Evolutionary conservation across 2,797 vertebrate genomes (phyloP), one percentile per base, ranked within the genome.

Genomic region (Zenarchopterus dispar): DNA sequence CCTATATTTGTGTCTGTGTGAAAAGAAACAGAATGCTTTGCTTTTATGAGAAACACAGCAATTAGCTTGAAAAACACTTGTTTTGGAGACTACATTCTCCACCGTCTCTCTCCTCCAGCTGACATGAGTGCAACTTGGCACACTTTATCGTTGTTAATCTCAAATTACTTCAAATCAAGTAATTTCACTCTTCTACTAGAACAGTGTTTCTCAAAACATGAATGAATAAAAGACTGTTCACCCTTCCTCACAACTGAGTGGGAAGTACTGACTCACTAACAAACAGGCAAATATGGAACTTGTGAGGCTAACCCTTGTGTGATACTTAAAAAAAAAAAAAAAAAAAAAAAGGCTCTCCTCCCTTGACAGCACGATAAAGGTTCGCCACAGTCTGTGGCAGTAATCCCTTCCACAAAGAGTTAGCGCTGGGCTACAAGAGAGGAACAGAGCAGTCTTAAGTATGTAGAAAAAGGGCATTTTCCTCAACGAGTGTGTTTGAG

Each of bases 391-490:
- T 62, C 71, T 80, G 71, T 56, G 19, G 47, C 64, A 77, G 68
- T 88, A 85, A 88, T 88, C 84, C 85, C 59, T 67, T 57, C 41
- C 75, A 81, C 85, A 89, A 86, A 89, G 81, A 67, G 70, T 81
- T 79, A 63, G 80, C 63, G 47, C 22, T 77, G 77, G 81, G 85
- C 73, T 82, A 85, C 81, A 77, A 80, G 87, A 80, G 84, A 56
- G 73, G 51, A 60, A 73, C 62, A 59, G 79, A 78, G 73, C 81
- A 67, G 88, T 81, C 73, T 89, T 83, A 85, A 66, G 75, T 77
- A 71, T 86, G 82, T 83, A 80, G 78, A 90, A 88, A 87, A 90
- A 81, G 79, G 81, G 70, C 75, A 86, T 89, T 91, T 89, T 77
- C 73, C 72, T 78, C 44, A 33, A 85, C 82, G 77, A 82, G 82